A percentile compares a stretch with the other conserved stretches of the same genome.
phyloP scores from a whole-genome alignment of 2,797 vertebrate species.

The Clarias laeviceps region DNA sequence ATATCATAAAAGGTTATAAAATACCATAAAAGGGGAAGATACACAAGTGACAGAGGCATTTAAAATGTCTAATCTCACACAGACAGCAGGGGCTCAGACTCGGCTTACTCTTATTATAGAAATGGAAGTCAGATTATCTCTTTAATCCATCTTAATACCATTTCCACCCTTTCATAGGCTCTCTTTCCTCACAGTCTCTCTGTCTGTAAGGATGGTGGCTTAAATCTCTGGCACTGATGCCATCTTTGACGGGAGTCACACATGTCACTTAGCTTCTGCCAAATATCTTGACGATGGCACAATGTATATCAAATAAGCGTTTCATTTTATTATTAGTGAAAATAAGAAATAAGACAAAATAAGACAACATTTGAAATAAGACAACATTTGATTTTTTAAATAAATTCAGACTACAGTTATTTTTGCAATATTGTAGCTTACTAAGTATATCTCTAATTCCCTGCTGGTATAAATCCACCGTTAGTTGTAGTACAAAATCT shows the following conservation, averaged over 20 bases:
- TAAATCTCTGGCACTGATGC: conserved; percentile 28
- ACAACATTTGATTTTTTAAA: background rate
- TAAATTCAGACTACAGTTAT: background rate
- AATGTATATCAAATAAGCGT: background rate
- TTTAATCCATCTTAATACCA: conserved; percentile 38
- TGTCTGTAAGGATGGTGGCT: conserved; percentile 11
- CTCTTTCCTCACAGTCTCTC: background rate
- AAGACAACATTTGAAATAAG: background rate
- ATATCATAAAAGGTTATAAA: background rate
- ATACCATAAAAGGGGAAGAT: background rate
- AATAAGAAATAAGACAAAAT: background rate
- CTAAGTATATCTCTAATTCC: background rate
- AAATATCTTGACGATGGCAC: background rate
- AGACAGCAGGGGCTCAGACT: conserved; percentile 35
- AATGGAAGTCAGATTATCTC: conserved; percentile 36
- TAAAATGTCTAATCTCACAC: conserved; percentile 30
- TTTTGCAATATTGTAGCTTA: background rate
- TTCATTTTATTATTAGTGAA: background rate
- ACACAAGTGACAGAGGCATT: conserved; percentile 27
- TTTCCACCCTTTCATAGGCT: conserved; percentile 11
- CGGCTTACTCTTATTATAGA: conserved; percentile 31
- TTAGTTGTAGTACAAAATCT: no score
- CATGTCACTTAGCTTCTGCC: background rate
- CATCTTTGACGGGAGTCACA: background rate
- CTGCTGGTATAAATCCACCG: background rate